Percentiles rank a stretch among this genome's conserved stretches.
Conservation (phyloP, 2,113 vertebrate genomes). For the Takifugu bimaculatus region DNA sequence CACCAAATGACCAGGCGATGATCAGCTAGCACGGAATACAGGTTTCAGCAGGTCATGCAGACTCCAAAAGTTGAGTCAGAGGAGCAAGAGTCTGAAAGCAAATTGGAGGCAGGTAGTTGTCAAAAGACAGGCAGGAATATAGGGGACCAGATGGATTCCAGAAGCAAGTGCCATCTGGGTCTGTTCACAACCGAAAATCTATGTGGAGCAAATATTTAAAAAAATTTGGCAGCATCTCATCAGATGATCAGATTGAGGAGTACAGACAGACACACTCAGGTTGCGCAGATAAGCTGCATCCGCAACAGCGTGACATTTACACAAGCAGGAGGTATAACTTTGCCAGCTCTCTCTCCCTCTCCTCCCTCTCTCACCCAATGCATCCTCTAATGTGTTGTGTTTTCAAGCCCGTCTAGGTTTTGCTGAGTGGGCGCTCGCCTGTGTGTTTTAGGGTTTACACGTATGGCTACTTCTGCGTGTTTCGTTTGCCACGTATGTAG, state of each 20-base stretch:
- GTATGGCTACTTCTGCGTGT: background rate
- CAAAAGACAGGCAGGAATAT: constrained; percentile 25
- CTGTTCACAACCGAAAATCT: too few relatives aligned
- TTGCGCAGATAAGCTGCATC: constrained; percentile 17
- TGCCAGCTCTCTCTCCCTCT: constrained; percentile 4
- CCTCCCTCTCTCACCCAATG: constrained; percentile 1
- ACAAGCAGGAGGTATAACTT: constrained; percentile 22
- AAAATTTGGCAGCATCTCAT: background rate
- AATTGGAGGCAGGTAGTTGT: constrained; percentile 3
- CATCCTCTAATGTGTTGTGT: constrained; percentile 9
- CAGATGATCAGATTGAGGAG: background rate
- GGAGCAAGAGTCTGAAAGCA: too few relatives aligned
- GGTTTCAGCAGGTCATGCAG: too few relatives aligned
- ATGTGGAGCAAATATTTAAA: background rate
- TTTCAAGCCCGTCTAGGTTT: constrained; percentile 18
- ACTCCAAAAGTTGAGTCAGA: too few relatives aligned
- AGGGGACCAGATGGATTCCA: constrained; percentile 1
- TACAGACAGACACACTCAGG: constrained; percentile 1
- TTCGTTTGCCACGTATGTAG: constrained; percentile 1
- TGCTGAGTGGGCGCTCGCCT: background rate
- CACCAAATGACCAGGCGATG: too few relatives aligned
- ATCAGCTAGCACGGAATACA: too few relatives aligned
- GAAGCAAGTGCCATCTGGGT: background rate
- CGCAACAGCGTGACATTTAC: constrained; percentile 6
- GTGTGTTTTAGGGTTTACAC: constrained; percentile 3